phyloP scores from a whole-genome alignment of 2,888 invertebrate species.

The Eupithecia inturbata region DNA sequence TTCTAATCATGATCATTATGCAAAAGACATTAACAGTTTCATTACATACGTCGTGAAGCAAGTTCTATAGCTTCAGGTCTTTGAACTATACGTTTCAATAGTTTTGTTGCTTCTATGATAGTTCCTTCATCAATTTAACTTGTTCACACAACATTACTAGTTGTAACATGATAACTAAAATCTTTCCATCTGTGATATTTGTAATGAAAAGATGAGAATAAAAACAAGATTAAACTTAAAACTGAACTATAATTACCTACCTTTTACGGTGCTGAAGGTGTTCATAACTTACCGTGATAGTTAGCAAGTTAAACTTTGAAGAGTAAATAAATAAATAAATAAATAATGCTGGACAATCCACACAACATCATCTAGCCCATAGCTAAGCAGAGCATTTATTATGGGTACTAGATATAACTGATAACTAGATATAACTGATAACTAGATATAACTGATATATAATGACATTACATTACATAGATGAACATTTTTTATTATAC shows the following conservation, averaged over 20 bases:
- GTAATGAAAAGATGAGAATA: background rate
- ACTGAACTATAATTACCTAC: background rate
- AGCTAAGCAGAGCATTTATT: too few species aligned
- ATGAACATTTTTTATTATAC: too few species aligned
- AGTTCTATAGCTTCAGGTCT: constrained; percentile 4
- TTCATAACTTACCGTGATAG: background rate
- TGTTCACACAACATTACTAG: background rate
- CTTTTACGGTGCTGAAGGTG: background rate
- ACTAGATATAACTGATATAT: too few species aligned
- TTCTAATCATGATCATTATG: constrained; percentile 15
- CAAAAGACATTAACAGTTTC: constrained; percentile 13
- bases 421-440: too few species aligned
- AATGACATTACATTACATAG: too few species aligned
- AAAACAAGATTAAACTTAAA: background rate
- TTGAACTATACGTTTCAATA: constrained; percentile 5
- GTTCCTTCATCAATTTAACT: background rate
- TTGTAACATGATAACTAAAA: background rate
- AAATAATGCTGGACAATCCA: too few species aligned
- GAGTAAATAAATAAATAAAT: too few species aligned
- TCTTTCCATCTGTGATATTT: background rate
- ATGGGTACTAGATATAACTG: too few species aligned
- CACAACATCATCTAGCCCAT: too few species aligned
- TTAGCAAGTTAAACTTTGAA: background rate
- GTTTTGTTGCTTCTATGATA: background rate
- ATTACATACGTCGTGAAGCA: constrained; percentile 8